A percentile compares a stretch with the other conserved stretches of the same genome.
Conservation (phyloP, 2,888 invertebrate species). For the Alcis repandata region DNA sequence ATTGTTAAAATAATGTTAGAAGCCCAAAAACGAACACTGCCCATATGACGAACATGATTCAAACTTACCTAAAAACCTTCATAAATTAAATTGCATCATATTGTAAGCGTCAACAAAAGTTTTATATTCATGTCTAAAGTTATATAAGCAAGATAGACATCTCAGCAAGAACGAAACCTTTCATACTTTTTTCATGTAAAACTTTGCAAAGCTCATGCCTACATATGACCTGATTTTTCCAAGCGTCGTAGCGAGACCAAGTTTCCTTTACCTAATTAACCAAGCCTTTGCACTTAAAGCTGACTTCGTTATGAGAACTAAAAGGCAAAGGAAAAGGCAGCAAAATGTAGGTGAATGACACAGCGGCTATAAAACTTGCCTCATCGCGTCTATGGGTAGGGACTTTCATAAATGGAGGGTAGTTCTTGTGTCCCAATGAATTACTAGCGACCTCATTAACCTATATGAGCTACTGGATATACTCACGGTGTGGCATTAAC, state of each 20-base stretch:
- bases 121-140: no score
- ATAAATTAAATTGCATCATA: neutral
- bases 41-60: no score
- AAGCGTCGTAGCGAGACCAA: slow-evolving; percentile 37
- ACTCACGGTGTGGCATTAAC: slow-evolving; percentile 73
- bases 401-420: slow-evolving; percentile 65
- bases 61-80: no score
- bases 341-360: slow-evolving; percentile 59
- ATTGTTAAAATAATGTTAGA: no score
- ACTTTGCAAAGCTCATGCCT: slow-evolving; percentile 19
- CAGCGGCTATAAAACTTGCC: slow-evolving; percentile 56
- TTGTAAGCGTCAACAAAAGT: neutral
- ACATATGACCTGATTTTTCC: slow-evolving; percentile 50
- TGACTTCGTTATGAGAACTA: slow-evolving; percentile 57
- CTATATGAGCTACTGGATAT: slow-evolving; percentile 69
- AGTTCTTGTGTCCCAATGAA: slow-evolving; percentile 74
- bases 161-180: neutral
- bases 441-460: slow-evolving; percentile 82
- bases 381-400: slow-evolving; percentile 50
- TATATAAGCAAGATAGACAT: neutral
- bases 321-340: slow-evolving; percentile 52
- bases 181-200: slow-evolving; percentile 5
- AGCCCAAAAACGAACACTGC: no score
- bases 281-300: slow-evolving; percentile 46
- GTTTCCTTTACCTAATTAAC: slow-evolving; percentile 48